Conservation (phyloP, 2,888 invertebrate genomes). For the Calliphora vomitoria region DNA sequence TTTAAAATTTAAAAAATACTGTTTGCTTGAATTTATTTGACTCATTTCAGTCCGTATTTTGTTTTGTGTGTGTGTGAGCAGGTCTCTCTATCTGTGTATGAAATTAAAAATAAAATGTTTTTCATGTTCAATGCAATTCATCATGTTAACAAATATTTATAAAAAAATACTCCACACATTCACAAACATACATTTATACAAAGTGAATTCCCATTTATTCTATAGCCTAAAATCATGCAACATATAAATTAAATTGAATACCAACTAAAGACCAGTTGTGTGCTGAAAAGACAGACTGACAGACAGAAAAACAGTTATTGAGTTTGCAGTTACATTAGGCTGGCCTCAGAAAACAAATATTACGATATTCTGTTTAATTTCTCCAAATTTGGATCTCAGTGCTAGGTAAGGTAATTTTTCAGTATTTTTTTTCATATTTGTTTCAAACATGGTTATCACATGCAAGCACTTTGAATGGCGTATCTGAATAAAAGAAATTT, state of each 20-base stretch:
- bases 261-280: not conserved
- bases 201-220: conserved; percentile 22
- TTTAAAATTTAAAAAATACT: no score
- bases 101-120: conserved; percentile 57
- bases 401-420: no score
- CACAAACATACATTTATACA: conserved; percentile 1
- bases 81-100: conserved; percentile 13
- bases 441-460: no score
- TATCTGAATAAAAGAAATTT: no score
- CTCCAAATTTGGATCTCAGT: no score
- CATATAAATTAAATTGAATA: conserved; percentile 43
- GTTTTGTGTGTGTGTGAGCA: not conserved
- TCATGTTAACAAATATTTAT: conserved; percentile 48
- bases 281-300: not conserved
- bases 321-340: not conserved
- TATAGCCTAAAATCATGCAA: conserved; percentile 46
- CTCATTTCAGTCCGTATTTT: conserved; percentile 14
- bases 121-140: conserved; percentile 55
- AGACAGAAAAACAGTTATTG: not conserved
- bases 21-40: not conserved
- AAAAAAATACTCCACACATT: not conserved
- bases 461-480: no score
- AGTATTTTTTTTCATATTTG: no score
- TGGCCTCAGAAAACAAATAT: no score
- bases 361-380: no score